phyloP scores from a whole-genome alignment of 2,113 vertebrate genomes.

The Albula glossodonta region DNA sequence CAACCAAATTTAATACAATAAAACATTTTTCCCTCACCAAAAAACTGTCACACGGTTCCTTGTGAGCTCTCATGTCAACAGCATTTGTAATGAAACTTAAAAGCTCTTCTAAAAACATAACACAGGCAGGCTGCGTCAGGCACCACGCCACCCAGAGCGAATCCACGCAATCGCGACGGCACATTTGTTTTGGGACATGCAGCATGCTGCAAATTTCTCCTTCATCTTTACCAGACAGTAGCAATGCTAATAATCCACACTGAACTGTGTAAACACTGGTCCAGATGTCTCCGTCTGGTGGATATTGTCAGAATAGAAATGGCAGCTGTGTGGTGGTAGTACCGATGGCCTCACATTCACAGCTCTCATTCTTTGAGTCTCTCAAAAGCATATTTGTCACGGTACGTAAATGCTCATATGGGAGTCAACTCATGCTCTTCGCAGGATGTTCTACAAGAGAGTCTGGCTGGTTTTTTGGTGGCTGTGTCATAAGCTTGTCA shows the following conservation, averaged over 20 bases:
- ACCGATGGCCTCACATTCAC: no score
- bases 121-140: background rate
- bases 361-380: background rate
- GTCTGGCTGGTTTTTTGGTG: background rate
- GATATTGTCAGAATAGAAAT: background rate
- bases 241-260: slow-evolving; percentile 23
- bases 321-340: background rate
- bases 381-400: background rate
- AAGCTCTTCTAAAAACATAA: background rate
- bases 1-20: background rate
- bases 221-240: slow-evolving; percentile 21
- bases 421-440: background rate
- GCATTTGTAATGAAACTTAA: background rate
- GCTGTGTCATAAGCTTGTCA: no score
- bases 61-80: background rate
- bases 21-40: background rate
- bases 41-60: background rate
- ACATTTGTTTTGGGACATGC: slow-evolving; percentile 11
- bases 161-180: background rate
- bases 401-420: background rate
- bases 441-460: background rate
- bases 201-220: background rate
- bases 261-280: slow-evolving; percentile 20
- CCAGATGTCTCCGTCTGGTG: slow-evolving; percentile 16
- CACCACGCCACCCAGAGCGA: background rate